A percentile compares a stretch with the other conserved stretches of the same genome.
Evolutionary conservation across 2,888 invertebrate species (phyloP).

Genomic region (Leptinotarsa haldemani): DNA sequence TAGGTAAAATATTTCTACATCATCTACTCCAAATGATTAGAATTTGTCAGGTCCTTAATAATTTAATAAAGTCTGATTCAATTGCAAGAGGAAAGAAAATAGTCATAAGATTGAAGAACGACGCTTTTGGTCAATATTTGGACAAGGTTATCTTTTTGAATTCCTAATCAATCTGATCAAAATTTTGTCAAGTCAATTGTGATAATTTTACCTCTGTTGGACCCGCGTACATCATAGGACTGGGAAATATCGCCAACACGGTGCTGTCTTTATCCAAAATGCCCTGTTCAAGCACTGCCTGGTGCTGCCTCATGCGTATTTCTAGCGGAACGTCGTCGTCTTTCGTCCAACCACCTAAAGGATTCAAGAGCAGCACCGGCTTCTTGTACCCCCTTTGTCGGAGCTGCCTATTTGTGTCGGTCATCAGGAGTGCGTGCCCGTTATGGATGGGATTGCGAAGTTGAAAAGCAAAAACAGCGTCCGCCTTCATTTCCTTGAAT

Average conservation of each 20-base stretch:
- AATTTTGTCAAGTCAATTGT: too few relatives aligned
- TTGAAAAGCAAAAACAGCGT: constrained; percentile 98
- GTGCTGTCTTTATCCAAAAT: constrained; percentile 85
- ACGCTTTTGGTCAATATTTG: too few relatives aligned
- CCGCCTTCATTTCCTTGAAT: constrained; percentile 85
- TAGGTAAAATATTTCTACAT: too few relatives aligned
- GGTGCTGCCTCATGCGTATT: constrained; percentile 89
- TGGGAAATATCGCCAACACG: constrained; percentile 95
- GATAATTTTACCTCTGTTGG: constrained; percentile 84
- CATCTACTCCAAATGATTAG: too few relatives aligned
- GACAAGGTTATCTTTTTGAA: too few relatives aligned
- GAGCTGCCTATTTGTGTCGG: constrained; percentile 85
- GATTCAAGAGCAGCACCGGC: constrained; percentile 94
- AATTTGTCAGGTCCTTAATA: too few relatives aligned
- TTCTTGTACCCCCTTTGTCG: constrained; percentile 77
- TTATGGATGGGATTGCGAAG: constrained; percentile 96
- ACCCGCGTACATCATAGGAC: constrained; percentile 99
- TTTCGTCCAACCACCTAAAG: constrained; percentile 95
- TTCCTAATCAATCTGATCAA: too few relatives aligned
- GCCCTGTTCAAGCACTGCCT: constrained; percentile 87
- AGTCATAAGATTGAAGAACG: too few relatives aligned
- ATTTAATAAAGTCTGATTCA: too few relatives aligned
- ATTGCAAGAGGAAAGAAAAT: too few relatives aligned
- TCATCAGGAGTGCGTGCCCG: constrained; percentile 96
- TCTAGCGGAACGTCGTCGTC: constrained; percentile 96